Conservation (phyloP, 2,888 invertebrate genomes). For the Macrosiphum euphorbiae region DNA sequence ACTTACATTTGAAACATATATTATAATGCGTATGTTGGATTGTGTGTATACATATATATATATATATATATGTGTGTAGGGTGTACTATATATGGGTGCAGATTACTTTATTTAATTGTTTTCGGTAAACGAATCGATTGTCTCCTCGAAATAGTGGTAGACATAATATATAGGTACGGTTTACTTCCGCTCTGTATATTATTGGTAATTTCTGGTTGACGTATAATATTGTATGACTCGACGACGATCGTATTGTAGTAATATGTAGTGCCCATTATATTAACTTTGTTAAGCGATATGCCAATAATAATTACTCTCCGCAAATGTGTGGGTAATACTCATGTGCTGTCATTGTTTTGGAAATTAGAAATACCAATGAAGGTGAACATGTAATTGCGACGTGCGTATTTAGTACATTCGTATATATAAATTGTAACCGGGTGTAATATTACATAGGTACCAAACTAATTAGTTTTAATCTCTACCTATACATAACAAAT, state of each 20-base stretch:
- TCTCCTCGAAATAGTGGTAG: not conserved
- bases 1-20: slow-evolving; percentile 29
- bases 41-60: not conserved
- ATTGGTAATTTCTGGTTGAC: not conserved
- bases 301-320: not conserved
- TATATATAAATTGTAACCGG: not conserved
- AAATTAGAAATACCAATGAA: not conserved
- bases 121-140: slow-evolving; percentile 32
- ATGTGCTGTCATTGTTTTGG: not conserved
- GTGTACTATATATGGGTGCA: not conserved
- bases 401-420: not conserved
- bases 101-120: slow-evolving; percentile 49
- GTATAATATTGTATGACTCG: not conserved
- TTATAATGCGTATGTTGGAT: not conserved
- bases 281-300: not conserved
- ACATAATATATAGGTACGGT: not conserved
- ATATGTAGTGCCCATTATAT: not conserved
- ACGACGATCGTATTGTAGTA: not conserved
- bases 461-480: no score
- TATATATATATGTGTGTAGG: not conserved
- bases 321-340: not conserved
- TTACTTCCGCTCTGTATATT: not conserved
- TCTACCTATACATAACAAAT: not conserved
- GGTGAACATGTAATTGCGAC: not conserved
- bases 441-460: no score